Base-by-base conservation (phyloP, 2,888 invertebrate genomes). In the Hofmannophila pseudospretella region DNA sequence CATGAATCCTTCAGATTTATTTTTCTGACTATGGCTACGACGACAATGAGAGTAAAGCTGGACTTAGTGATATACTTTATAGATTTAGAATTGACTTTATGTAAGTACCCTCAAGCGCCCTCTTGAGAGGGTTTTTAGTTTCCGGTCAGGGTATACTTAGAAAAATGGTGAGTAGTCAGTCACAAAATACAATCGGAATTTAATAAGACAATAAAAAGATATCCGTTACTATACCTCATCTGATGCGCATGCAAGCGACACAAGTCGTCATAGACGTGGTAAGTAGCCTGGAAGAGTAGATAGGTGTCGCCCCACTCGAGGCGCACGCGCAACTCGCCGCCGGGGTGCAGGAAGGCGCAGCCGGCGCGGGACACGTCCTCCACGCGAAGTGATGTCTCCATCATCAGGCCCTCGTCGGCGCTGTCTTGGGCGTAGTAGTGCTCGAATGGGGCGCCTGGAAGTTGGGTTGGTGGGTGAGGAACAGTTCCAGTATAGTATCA, bases 291-390 rank as follows among this genome's bases (percentile, higher is more conserved):
- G 71, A 93, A 93, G 39, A 95, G 89, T 38, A 94, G 84, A 61
- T 94, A 93, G 34, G 93, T 93, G 68, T 94, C 94, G 56, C 92
- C 90, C 94, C 94, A 95, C 64, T 95, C 94, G 33, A 95, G 89
- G 49, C 94, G 92, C 13, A 95, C 91, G 10, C 92, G 89, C 33
- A 95, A 82, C 54, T 92, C 92, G 32, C 92, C 91, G 45, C 93
- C 92, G 40, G 91, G 89, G 46, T 93, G 92, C 51, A 94, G 71
- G 66, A 90, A 94, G 30, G 91, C 88, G 68, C 92, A 91, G 36
- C 89, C 89, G 12, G 92, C 85, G 40, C 92, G 91, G 56, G 93
- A 84, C 36, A 90, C 77, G 76, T 94, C 93, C 63, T 91, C 91
- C 13, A 94, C 92, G 8, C 91, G 89, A 28, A 95, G 86, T 49